Conservation (phyloP, 2,888 invertebrate genomes). For the Arge pagana region DNA sequence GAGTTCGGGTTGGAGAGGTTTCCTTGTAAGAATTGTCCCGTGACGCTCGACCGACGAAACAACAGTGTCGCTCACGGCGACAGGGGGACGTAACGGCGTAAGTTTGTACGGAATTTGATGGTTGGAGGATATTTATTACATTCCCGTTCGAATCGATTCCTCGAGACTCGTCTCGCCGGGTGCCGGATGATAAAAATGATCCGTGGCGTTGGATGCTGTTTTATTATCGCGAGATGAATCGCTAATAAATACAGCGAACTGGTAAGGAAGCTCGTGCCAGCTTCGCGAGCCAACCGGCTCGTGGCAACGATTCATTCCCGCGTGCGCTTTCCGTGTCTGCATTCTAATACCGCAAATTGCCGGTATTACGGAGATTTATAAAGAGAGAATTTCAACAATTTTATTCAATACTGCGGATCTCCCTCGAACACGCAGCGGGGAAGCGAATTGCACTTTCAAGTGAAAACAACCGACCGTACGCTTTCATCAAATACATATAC, state of each 20-base stretch:
- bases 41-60: too few relatives aligned
- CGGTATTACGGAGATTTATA: constrained; percentile 21
- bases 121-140: too few relatives aligned
- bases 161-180: too few relatives aligned
- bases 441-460: constrained; percentile 20
- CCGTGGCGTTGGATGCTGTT: too few relatives aligned
- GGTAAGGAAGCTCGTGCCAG: too few relatives aligned
- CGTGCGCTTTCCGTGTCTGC: constrained; percentile 17
- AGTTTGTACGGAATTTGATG: too few relatives aligned
- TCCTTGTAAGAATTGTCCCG: too few relatives aligned
- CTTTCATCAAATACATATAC: constrained; percentile 20
- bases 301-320: constrained; percentile 11
- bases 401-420: constrained; percentile 21
- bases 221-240: neutral
- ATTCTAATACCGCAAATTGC: constrained; percentile 20
- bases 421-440: constrained; percentile 15
- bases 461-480: constrained; percentile 19
- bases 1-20: too few relatives aligned
- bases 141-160: too few relatives aligned
- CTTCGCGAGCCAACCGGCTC: neutral
- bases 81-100: too few relatives aligned
- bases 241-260: neutral
- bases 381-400: constrained; percentile 19
- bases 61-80: too few relatives aligned
- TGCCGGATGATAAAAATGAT: too few relatives aligned